These are phyloP conservation scores for Psilopsiagon aymara DNA, from an alignment of 2,113 vertebrate species.

Conservation along the genomic window DNA sequence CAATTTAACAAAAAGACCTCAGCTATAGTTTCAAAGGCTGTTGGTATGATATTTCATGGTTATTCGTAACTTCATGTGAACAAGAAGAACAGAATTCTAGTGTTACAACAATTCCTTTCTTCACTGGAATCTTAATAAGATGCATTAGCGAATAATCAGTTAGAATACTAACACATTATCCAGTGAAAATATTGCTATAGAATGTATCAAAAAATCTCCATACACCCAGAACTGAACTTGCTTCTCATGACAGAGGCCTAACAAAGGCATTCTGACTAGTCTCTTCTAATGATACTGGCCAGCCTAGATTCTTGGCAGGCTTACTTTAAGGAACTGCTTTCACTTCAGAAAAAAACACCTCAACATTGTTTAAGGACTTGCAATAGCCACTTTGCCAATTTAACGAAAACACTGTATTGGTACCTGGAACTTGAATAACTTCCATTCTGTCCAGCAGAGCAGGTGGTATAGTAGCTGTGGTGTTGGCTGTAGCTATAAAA, in stretches of 20 bases:
- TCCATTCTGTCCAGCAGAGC: constrained; percentile 97
- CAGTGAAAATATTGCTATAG: not conserved
- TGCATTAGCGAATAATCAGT: not conserved
- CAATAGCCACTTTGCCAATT: not conserved
- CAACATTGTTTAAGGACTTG: not conserved
- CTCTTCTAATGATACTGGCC: not conserved
- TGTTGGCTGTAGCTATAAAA: constrained; percentile 97
- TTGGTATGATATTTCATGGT: not conserved
- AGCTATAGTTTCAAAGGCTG: not conserved
- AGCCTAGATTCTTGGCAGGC: not conserved
- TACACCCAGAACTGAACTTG: not conserved
- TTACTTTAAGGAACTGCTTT: not conserved
- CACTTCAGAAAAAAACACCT: not conserved
- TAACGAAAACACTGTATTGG: not conserved
- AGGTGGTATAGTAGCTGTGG: constrained; percentile 89
- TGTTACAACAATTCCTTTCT: not conserved
- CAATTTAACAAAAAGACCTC: not conserved
- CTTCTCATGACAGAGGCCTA: not conserved
- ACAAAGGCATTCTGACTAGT: not conserved
- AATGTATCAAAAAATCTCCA: not conserved
- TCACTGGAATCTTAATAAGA: not conserved
- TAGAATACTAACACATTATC: not conserved
- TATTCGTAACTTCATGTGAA: not conserved
- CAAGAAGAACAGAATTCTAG: not conserved
- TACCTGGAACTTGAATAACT: constrained; percentile 95